Evolutionary conservation across 2,888 invertebrate genomes (phyloP), one percentile per base, ranked within the genome.

Genomic region (Aproaerema taeniolella): DNA sequence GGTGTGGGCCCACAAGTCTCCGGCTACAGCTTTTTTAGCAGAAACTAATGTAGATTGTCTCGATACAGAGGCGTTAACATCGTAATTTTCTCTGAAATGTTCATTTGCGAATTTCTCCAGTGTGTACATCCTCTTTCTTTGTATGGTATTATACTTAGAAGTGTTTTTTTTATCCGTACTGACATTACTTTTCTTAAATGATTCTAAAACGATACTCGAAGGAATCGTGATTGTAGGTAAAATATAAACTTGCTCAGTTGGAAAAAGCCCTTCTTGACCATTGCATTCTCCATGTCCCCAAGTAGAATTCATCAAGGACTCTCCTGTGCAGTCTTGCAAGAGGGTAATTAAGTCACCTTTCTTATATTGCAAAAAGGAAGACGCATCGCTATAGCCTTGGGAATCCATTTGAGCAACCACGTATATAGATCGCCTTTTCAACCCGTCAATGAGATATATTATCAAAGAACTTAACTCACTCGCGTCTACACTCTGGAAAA

Each of bases 401-500:
- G 89, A 82, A 52, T 90, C 89, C 31, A 87, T 85, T 62, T 87
- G 87, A 2, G 95, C 96, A 12, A 98, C 92, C 6, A 93, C 95
- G 65, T 92, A 97, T 52, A 91, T 89, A 0, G 97, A 97, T 39
- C 95, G 88, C 55, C 93, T 91, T 70, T 95, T 96, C 31, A 98
- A 83, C 2, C 96, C 97, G 59, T 94, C 93, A 11, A 98, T 88
- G 67, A 98, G 90, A 58, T 91, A 93, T 49, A 94, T 93, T 1
- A 98, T 91, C 9, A 98, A 81, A 45, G 94, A 92, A 46, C 91
- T 89, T 61, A 97, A 91, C 75, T 95, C 96, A 56, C 94, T 92
- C 0, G 97, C 94, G 62, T 96, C 95, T 2, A 93, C 92, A 52
- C 95, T 95, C 64, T 95, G 94, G 73, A 98, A 97, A 2, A 93